A percentile compares a stretch with the other conserved stretches of the same genome.
Conservation (phyloP, 2,797 vertebrate genomes). For the Lates japonicus region DNA sequence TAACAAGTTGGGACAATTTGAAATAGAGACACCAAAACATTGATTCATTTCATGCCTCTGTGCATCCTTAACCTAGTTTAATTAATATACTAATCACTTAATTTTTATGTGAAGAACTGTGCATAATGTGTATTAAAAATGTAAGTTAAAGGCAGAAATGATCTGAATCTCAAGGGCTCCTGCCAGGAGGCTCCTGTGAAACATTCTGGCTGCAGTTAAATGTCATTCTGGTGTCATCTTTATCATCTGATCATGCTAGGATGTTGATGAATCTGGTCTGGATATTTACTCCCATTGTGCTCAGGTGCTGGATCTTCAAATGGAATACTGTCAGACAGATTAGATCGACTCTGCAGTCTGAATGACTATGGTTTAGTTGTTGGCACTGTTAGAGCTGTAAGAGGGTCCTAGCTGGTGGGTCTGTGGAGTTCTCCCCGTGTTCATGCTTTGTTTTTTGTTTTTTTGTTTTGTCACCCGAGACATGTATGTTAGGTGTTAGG, state of each 20-base stretch:
- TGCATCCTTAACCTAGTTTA: neutral
- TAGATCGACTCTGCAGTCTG: conserved; percentile 26
- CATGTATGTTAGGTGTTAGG: neutral
- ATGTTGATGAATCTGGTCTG: conserved; percentile 13
- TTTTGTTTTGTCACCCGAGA: neutral
- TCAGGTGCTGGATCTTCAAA: conserved; percentile 22
- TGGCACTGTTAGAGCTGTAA: conserved; percentile 14
- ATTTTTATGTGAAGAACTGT: neutral
- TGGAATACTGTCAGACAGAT: conserved; percentile 27
- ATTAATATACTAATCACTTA: conserved; percentile 1
- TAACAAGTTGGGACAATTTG: conserved; percentile 21
- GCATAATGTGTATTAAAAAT: conserved; percentile 32
- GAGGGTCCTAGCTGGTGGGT: neutral
- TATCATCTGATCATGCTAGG: conserved; percentile 12
- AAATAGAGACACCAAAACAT: neutral
- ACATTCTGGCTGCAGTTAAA: conserved; percentile 19
- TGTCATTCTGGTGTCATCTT: conserved; percentile 24
- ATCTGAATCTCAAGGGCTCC: conserved; percentile 28
- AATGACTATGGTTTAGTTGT: conserved; percentile 16
- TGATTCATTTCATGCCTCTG: conserved; percentile 19
- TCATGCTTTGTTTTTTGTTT: neutral
- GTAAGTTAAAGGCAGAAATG: conserved; percentile 7
- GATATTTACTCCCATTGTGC: conserved; percentile 16
- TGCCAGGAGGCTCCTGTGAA: conserved; percentile 4
- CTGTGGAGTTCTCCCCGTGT: neutral